Conservation (phyloP, 1,140 invertebrate species). For the Drosophila pandora region DNA sequence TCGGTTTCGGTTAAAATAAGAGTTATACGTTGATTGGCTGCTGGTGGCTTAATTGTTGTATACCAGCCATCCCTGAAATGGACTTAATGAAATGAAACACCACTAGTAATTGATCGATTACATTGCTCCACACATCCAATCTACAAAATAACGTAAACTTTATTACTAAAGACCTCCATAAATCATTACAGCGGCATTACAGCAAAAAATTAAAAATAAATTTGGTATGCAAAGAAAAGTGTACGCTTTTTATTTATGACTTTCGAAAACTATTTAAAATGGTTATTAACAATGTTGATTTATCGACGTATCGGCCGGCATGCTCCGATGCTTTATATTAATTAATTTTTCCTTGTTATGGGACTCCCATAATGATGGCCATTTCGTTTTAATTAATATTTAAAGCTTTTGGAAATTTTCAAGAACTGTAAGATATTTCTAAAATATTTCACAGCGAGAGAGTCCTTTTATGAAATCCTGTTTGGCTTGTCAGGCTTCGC, state of each 20-base stretch:
- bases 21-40: constrained; percentile 44
- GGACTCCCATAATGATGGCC: neutral
- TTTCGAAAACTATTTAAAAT: constrained; percentile 43
- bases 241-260: constrained; percentile 34
- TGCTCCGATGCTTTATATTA: constrained; percentile 32
- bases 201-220: constrained; percentile 27
- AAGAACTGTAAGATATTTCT: neutral
- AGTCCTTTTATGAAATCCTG: neutral
- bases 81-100: constrained; percentile 52
- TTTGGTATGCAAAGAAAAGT: constrained; percentile 30
- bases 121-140: constrained; percentile 12
- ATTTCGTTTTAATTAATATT: constrained; percentile 22
- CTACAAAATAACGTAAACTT: constrained; percentile 14
- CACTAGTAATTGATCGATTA: constrained; percentile 57
- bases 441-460: neutral
- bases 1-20: constrained; percentile 32
- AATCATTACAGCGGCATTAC: constrained; percentile 21
- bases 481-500: constrained; percentile 21
- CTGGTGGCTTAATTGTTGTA: constrained; percentile 45
- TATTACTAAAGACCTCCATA: constrained; percentile 22
- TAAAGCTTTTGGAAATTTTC: neutral
- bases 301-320: constrained; percentile 29
- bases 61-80: constrained; percentile 4
- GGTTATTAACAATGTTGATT: constrained; percentile 45
- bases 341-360: constrained; percentile 34